A percentile compares a stretch with the other conserved stretches of the same genome.
Evolutionary conservation across 1,140 invertebrate species (phyloP).

Genomic region (Pemphigus obesinymphae): DNA sequence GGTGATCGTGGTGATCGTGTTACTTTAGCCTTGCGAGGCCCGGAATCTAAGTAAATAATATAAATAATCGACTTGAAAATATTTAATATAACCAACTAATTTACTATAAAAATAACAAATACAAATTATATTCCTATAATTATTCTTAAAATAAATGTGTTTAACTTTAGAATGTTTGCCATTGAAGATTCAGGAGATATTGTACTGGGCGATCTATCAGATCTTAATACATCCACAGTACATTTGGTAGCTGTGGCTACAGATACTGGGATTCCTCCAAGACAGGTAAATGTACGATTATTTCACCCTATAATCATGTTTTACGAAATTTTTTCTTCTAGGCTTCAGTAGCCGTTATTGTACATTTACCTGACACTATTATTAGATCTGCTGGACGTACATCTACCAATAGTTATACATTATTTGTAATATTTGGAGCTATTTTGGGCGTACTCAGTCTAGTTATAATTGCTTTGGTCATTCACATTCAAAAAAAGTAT

Average conservation of each 20-base stretch:
- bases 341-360: slow-evolving; percentile 69
- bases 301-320: not conserved
- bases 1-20: slow-evolving; percentile 72
- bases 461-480: slow-evolving; percentile 66
- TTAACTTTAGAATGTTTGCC: slow-evolving; percentile 53
- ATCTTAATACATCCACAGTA: slow-evolving; percentile 55
- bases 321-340: slow-evolving; percentile 48
- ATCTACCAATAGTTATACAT: slow-evolving; percentile 56
- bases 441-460: slow-evolving; percentile 66
- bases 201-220: slow-evolving; percentile 49
- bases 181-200: slow-evolving; percentile 56
- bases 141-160: not conserved
- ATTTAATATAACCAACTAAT: not conserved
- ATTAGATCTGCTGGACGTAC: slow-evolving; percentile 54
- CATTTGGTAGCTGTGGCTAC: slow-evolving; percentile 73
- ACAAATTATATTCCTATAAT: not conserved
- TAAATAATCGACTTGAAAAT: not conserved
- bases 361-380: slow-evolving; percentile 60
- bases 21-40: slow-evolving; percentile 64
- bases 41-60: slow-evolving; percentile 60
- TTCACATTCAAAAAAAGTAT: slow-evolving; percentile 74
- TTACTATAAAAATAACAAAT: not conserved
- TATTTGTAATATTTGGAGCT: slow-evolving; percentile 66
- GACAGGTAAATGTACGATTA: slow-evolving; percentile 54
- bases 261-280: slow-evolving; percentile 70